Evolutionary conservation across 2,888 invertebrate genomes (phyloP), one percentile per base, ranked within the genome.

Genomic region (Volucella inflata): DNA sequence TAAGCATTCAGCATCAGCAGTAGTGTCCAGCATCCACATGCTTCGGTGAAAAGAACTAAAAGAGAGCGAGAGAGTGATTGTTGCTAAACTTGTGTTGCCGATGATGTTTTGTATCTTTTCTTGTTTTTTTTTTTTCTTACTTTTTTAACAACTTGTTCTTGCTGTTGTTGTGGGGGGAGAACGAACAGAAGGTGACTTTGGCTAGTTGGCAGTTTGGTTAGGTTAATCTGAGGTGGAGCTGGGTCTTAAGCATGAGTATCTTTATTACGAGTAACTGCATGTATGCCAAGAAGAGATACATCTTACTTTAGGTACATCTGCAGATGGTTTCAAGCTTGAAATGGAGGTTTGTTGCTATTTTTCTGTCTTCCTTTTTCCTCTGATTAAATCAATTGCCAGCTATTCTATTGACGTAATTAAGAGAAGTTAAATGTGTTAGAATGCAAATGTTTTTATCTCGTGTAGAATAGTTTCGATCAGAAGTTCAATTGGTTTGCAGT

Each of bases 151-250:
- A 71, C 30, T 30, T 30, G 30, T 30, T 30, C 6, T 30, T 44
- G 44, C n/a, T 44, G 82, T 82, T 82, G 77, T 72, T 72, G 30
- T 62, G 30, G 10, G 36, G 14, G 16, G 21, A 44, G 46, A 74
- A 79, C 44, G 64, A 14, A 57, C 30, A 30, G 64, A n/a, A 6
- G 64, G n/a, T 36, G 30, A 30, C 9, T 14, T 11, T 67, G 38
- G 44, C 48, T 44, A 68, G 78, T 78, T 83, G 78, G 78, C 79
- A 68, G 78, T 72, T 44, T 48, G 53, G 62, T 79, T 74, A 53
- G 79, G 79, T 83, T 83, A 83, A 83, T 83, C 17, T 83, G 57
- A 83, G 79, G 79, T 83, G 83, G 30, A 83, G 79, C 53, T 74
- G 72, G 65, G 68, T 16, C 51, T 62, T 59, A 8, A 6, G 14